Percentiles rank a stretch among this genome's conserved stretches.
Evolutionary conservation across 2,113 vertebrate genomes (phyloP).

Genomic region (Bagarius yarrelli): DNA sequence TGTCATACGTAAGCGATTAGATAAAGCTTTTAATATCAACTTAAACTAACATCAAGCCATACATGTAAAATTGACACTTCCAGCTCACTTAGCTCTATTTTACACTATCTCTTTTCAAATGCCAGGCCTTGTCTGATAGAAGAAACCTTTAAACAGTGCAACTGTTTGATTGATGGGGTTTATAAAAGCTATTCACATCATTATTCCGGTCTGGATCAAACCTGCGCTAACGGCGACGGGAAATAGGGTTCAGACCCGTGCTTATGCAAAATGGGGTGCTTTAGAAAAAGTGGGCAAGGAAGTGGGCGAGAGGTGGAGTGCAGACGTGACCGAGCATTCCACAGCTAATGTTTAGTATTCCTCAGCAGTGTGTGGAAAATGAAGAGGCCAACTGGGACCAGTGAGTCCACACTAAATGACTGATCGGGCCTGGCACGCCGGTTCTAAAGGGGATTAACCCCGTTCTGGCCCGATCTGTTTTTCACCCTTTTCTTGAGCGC

Average conservation of each 20-base stretch:
- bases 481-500: constrained; percentile 73
- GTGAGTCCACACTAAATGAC: constrained; percentile 67
- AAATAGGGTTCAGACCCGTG: constrained; percentile 24
- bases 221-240: background rate
- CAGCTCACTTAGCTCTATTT: constrained; percentile 5
- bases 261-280: background rate
- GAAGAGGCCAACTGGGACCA: constrained; percentile 76
- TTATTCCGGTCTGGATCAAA: constrained; percentile 31
- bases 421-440: constrained; percentile 74
- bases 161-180: constrained; percentile 32
- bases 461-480: constrained; percentile 62
- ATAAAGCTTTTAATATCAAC: constrained; percentile 30
- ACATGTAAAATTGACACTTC: constrained; percentile 22
- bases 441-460: constrained; percentile 80
- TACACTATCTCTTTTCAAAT: constrained; percentile 19
- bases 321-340: constrained; percentile 79
- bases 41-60: constrained; percentile 13
- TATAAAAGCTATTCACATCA: constrained; percentile 29
- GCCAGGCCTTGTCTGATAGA: constrained; percentile 23
- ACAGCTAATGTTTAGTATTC: constrained; percentile 77
- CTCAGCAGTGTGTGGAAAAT: constrained; percentile 75
- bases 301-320: constrained; percentile 20
- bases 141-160: constrained; percentile 20
- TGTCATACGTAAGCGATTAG: constrained; percentile 25
- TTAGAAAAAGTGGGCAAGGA: constrained; percentile 2